phyloP scores from a whole-genome alignment of 2,888 invertebrate species.

The Amaurobius ferox region DNA sequence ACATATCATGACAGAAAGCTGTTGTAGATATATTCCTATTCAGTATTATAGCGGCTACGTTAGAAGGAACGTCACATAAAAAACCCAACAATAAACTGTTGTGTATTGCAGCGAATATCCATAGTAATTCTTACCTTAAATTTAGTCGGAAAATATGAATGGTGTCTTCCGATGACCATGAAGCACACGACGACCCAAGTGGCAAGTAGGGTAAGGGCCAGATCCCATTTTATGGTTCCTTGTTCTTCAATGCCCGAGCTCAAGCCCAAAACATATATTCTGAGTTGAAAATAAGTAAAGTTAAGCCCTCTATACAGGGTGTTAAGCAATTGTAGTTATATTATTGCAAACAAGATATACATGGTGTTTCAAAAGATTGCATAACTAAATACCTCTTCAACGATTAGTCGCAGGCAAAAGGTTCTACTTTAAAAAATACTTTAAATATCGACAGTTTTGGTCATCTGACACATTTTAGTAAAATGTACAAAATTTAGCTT shows the following conservation, averaged over 20 bases:
- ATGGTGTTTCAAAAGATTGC: too few relatives aligned
- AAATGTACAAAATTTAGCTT: too few relatives aligned
- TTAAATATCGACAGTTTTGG: too few relatives aligned
- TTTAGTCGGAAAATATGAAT: background rate
- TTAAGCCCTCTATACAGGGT: too few relatives aligned
- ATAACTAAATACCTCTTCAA: too few relatives aligned
- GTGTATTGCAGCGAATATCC: background rate
- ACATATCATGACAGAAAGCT: background rate
- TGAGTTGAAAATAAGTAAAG: background rate
- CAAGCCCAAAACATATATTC: constrained; percentile 71
- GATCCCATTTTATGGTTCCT: constrained; percentile 75
- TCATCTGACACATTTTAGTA: too few relatives aligned
- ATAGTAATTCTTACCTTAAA: background rate
- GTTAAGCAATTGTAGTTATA: too few relatives aligned
- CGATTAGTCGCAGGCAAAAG: too few relatives aligned
- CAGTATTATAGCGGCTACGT: background rate
- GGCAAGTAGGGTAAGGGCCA: constrained; percentile 75
- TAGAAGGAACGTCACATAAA: background rate
- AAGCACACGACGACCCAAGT: constrained; percentile 76
- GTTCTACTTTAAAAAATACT: too few relatives aligned
- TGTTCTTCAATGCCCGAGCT: constrained; percentile 74
- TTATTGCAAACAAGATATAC: too few relatives aligned
- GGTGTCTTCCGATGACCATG: constrained; percentile 15
- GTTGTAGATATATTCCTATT: constrained; percentile 20
- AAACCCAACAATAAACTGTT: too few relatives aligned